Evolutionary conservation across 2,113 vertebrate genomes (phyloP).

Genomic region (Otocyon megalotis): DNA sequence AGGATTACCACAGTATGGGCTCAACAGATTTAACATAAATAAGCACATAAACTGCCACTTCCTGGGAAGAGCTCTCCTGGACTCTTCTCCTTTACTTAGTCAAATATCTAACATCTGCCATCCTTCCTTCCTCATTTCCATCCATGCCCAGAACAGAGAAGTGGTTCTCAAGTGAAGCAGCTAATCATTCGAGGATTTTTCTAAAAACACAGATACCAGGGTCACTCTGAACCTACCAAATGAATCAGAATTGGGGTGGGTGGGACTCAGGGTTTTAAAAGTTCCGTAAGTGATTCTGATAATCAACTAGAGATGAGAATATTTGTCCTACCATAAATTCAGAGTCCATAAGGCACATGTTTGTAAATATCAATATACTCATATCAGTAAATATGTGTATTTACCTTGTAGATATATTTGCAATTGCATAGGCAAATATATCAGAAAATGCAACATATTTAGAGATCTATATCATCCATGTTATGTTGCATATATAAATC

Average conservation of each 20-base stretch:
- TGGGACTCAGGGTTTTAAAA: neutral
- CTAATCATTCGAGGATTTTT: neutral
- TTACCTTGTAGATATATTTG: neutral
- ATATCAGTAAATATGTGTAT: neutral
- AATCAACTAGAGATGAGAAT: neutral
- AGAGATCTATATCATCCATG: neutral
- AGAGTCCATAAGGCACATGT: neutral
- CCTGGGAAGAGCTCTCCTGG: neutral
- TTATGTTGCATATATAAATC: neutral
- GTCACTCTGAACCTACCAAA: too few relatives aligned
- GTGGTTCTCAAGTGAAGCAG: neutral
- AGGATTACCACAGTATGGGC: neutral
- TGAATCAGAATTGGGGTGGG: neutral
- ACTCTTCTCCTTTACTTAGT: neutral
- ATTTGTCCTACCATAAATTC: neutral
- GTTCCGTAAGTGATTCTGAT: neutral
- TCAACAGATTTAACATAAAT: neutral
- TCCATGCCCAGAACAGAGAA: accelerated
- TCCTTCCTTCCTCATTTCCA: neutral
- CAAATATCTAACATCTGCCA: accelerated
- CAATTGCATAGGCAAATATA: neutral
- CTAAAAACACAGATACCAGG: neutral
- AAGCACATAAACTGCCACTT: neutral
- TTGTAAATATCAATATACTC: neutral
- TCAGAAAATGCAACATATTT: neutral